These are phyloP conservation scores for Trichechus manatus DNA, from an alignment of 2,113 vertebrate genomes.

Conservation along the genomic window DNA sequence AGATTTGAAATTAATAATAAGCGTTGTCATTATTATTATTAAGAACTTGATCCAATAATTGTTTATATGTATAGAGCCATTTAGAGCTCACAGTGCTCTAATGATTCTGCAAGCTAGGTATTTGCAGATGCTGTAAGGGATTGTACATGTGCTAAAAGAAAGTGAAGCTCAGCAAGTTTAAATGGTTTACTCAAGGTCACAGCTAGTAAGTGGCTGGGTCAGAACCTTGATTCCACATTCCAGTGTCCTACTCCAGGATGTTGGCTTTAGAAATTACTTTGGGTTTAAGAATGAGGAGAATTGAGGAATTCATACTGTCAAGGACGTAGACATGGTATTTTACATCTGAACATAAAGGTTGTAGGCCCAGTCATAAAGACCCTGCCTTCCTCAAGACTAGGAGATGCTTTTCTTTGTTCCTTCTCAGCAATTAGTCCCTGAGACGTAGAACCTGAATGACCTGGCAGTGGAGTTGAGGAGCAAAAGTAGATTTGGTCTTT, in stretches of 20 bases:
- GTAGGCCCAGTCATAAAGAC: not conserved
- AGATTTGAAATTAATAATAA: not conserved
- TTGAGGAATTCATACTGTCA: not conserved
- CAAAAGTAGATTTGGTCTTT: not conserved
- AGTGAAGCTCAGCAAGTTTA: not conserved
- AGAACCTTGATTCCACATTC: not conserved
- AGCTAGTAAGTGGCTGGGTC: not conserved
- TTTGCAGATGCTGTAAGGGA: not conserved
- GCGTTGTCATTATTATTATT: not conserved
- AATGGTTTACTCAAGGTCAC: not conserved
- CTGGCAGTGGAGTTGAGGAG: not conserved
- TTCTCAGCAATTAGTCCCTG: not conserved
- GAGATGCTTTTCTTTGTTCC: not conserved
- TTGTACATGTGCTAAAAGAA: not conserved
- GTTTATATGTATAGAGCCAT: not conserved
- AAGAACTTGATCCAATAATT: conserved; percentile 9
- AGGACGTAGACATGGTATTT: not conserved
- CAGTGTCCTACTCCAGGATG: not conserved
- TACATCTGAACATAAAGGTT: not conserved
- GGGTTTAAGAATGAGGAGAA: not conserved
- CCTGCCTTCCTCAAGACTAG: not conserved
- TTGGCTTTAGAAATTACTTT: not conserved
- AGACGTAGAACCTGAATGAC: not conserved
- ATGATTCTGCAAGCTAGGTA: not conserved
- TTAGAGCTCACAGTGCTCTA: not conserved